These are phyloP conservation scores for Mastacembelus armatus DNA, from an alignment of 2,797 vertebrate genomes.

Conservation along the genomic window DNA sequence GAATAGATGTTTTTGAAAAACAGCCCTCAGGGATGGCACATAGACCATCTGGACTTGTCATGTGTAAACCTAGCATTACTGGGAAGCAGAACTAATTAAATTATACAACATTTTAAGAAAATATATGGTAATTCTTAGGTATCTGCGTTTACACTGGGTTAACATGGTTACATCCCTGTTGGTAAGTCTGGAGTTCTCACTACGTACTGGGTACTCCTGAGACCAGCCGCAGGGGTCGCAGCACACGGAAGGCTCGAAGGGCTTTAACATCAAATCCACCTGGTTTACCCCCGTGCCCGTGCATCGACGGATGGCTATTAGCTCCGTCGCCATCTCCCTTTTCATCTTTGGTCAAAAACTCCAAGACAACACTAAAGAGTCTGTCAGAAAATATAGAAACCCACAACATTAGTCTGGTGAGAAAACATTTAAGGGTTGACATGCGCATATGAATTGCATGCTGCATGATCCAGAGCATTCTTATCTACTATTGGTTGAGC, in stretches of 20 bases:
- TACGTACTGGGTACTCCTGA: constrained; percentile 99
- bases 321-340: constrained; percentile 81
- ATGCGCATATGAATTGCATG: no score
- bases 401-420: not conserved
- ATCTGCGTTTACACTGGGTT: not conserved
- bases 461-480: no score
- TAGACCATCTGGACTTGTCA: constrained; percentile 62
- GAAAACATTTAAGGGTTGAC: not conserved
- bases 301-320: constrained; percentile 63
- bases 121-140: not conserved
- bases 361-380: constrained; percentile 98
- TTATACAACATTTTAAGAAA: not conserved
- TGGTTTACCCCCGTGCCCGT: constrained; percentile 92
- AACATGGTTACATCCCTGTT: not conserved
- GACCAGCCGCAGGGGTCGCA: constrained; percentile 97
- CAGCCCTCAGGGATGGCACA: constrained; percentile 56
- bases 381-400: constrained; percentile 53
- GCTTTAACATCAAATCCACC: constrained; percentile 99
- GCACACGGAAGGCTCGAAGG: constrained; percentile 97
- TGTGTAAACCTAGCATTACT: constrained; percentile 17
- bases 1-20: constrained; percentile 57
- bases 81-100: not conserved
- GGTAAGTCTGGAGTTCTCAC: not conserved
- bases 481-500: no score
- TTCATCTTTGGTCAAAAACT: constrained; percentile 98